Base-by-base conservation (phyloP, 2,113 vertebrate species). In the Hiodon alosoides region DNA sequence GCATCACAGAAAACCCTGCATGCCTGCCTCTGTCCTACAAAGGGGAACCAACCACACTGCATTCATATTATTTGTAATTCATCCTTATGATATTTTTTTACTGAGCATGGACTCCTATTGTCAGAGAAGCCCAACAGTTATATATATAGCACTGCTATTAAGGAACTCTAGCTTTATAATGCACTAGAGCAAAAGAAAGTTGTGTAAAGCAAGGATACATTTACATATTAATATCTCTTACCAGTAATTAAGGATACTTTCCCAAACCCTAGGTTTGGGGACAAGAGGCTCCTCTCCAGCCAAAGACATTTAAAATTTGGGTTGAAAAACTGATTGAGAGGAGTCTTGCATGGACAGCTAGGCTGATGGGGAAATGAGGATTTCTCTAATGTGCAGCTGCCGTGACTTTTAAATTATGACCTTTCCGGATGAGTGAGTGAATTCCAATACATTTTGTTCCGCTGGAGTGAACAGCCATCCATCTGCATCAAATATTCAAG, bases 401-500 rank as follows among this genome's bases (percentile, higher is more conserved):
- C 60, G 79, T 76, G 55, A 86, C 85, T 87, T 77, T 89, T 83
- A 91, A 89, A 91, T 90, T 86, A 87, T 82, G 85, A 84, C 81
- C 85, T 86, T 91, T 90, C 88, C 88, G 90, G 88, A 89, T 86
- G 90, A 90, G 85, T 81, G 81, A 81, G 83, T 81, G 83, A 85
- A 86, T 84, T 88, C 86, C 87, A 89, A 89, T 91, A 84, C 85
- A 84, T 86, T 90, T 91, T 89, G 90, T 91, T 92, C 90, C 87
- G 78, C 86, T 83, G 88, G 86, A 91, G 88, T 89, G 90, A 87
- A 80, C 90, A 90, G 79, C 89, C 77, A 89, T 91, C 90, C 83
- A 84, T 87, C 85, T 85, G 82, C 88, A 91, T 91, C 87, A 91
- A 91, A 91, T 90, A 91, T 92, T 92, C 87, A 90, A 87, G 86